Conservation (phyloP, 2,797 vertebrate genomes). For the Danio kyathit region DNA sequence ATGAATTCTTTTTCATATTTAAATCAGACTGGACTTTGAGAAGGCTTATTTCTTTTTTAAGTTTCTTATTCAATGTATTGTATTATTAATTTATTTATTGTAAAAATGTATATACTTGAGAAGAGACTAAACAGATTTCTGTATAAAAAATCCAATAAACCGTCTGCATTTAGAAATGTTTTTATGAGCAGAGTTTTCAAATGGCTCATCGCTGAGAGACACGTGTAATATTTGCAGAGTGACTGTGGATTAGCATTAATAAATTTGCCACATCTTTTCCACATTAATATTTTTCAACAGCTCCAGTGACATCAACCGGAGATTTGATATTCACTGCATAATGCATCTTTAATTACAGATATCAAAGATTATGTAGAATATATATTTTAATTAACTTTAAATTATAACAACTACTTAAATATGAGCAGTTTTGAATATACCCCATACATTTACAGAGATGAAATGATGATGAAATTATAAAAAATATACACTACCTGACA, state of each 20-base stretch:
- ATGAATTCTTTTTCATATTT: slow-evolving; percentile 12
- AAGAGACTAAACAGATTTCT: slow-evolving; percentile 8
- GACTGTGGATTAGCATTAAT: slow-evolving; percentile 8
- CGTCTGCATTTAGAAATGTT: background rate
- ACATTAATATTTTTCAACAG: slow-evolving; percentile 8
- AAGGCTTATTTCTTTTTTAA: background rate
- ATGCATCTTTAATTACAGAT: slow-evolving; percentile 36
- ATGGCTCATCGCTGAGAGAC: background rate
- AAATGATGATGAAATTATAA: too few relatives aligned
- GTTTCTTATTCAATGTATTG: background rate
- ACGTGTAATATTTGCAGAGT: background rate
- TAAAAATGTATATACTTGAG: background rate
- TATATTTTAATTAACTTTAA: too few relatives aligned
- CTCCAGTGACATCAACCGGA: slow-evolving; percentile 28
- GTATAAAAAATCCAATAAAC: background rate
- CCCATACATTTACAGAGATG: too few relatives aligned
- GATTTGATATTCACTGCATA: slow-evolving; percentile 37
- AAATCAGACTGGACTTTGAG: slow-evolving; percentile 7
- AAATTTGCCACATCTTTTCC: background rate
- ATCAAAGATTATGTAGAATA: too few relatives aligned
- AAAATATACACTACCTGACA: too few relatives aligned
- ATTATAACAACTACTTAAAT: too few relatives aligned
- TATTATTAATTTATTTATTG: background rate
- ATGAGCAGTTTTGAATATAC: too few relatives aligned
- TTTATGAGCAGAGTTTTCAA: background rate